Base-by-base conservation (phyloP, 2,113 vertebrate species). In the Delphinus delphis region DNA sequence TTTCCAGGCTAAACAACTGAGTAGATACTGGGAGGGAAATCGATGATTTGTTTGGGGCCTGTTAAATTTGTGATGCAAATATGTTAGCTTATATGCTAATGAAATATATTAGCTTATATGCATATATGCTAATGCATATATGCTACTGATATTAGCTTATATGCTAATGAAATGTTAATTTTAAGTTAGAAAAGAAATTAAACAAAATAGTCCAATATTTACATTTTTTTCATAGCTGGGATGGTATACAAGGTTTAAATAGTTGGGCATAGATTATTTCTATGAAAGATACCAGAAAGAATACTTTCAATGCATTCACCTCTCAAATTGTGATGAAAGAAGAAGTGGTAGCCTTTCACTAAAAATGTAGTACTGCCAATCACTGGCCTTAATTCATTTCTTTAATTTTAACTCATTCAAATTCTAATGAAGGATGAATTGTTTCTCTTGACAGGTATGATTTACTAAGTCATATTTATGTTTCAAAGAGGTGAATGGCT, bases 401-500 rank as follows among this genome's bases (percentile, higher is more conserved):
- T 55, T 93, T 93, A 71, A 10, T 71, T 82, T 93, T 60, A 92
- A 90, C 70, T 74, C 33, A 76, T 60, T 92, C 50, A 58, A 47
- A 8, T 91, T 83, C 10, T 53, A 87, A 63, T 86, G 50, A 90
- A 60, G 70, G 31, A 79, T 68, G 9, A 85, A 84, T 82, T 90
- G 5, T 65, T 94, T 20, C 20, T 85, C 25, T 73, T 93, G 93
- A 83, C 11, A 80, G 4, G 17, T 86, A 53, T 26, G 18, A 86
- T 96, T 93, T 81, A 8, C 26, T 81, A 67, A 89, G 60, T 68
- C 38, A 82, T 73, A 85, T 88, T 90, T 97, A 47, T 67, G 8
- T 77, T 80, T 89, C n/a, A 80, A n/a, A 79, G 65, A 96, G 31
- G 44, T 87, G 36, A 92, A 53, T 44, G 17, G 3, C 10, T 81